These are phyloP conservation scores for Hetaerina americana DNA, from an alignment of 1,140 invertebrate species.

Conservation along the genomic window DNA sequence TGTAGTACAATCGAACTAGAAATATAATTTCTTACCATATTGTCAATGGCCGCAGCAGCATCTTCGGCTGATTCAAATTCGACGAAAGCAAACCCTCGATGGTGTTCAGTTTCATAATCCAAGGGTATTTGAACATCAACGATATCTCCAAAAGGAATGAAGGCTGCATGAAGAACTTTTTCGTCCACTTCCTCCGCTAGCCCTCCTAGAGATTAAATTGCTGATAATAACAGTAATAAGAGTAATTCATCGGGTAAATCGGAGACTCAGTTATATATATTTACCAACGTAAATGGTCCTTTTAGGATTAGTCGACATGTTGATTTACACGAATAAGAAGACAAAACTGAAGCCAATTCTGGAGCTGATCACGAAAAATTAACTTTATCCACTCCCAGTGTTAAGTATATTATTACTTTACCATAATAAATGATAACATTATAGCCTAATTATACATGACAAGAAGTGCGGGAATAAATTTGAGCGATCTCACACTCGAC, in stretches of 20 bases:
- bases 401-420: no score
- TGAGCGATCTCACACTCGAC: no score
- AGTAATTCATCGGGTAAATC: background rate
- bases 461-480: no score
- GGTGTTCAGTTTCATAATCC: slow-evolving; percentile 95
- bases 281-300: slow-evolving; percentile 60
- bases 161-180: slow-evolving; percentile 88
- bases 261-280: slow-evolving; percentile 10
- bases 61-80: slow-evolving; percentile 93
- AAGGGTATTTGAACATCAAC: slow-evolving; percentile 94
- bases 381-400: no score
- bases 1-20: slow-evolving; percentile 1
- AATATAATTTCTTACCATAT: slow-evolving; percentile 61
- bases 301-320: slow-evolving; percentile 46
- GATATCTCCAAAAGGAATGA: slow-evolving; percentile 96
- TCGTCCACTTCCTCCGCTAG: slow-evolving; percentile 95
- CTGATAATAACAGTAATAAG: background rate
- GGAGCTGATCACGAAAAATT: no score
- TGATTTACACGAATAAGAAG: no score
- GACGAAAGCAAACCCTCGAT: slow-evolving; percentile 94
- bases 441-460: no score
- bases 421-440: no score
- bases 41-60: slow-evolving; percentile 95
- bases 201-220: slow-evolving; percentile 48
- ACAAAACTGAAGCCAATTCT: no score